Conservation (phyloP, 37 sponge, comb jelly and placozoan genomes). For the Axinella damicornis region DNA sequence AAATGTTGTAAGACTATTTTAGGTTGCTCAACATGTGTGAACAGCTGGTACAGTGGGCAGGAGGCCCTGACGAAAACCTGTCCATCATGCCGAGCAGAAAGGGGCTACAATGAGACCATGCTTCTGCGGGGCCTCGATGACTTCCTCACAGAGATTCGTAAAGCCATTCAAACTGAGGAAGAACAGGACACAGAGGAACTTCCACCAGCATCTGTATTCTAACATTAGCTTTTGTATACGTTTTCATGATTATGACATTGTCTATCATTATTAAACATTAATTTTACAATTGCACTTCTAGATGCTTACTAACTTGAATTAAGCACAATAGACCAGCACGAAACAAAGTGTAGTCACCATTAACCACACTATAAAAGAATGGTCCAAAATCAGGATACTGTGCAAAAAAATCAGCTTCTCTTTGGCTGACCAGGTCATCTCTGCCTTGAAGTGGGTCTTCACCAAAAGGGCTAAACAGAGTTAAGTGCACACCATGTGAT, state of each 20-base stretch:
- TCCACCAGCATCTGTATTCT: too few species aligned
- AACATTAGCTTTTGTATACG: too few species aligned
- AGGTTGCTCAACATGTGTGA: constrained; percentile 50
- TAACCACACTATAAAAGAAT: constrained; percentile 15
- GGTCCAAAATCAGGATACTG: constrained; percentile 23
- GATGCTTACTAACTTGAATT: constrained; percentile 16
- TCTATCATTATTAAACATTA: too few species aligned
- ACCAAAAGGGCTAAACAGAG: constrained; percentile 11
- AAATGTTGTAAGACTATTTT: constrained; percentile 59
- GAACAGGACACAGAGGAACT: background rate
- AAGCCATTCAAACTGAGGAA: constrained; percentile 3
- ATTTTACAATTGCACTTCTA: too few species aligned
- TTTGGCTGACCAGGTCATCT: background rate
- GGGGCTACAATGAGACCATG: constrained; percentile 48
- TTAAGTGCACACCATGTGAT: background rate
- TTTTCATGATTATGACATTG: too few species aligned
- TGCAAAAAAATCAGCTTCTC: background rate
- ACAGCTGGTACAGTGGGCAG: constrained; percentile 47
- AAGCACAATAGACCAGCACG: constrained; percentile 7
- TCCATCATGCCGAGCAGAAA: constrained; percentile 39
- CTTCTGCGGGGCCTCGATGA: constrained; percentile 27
- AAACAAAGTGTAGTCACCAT: constrained; percentile 9
- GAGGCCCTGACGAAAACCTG: constrained; percentile 51
- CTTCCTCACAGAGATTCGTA: background rate
- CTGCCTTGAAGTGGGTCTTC: constrained; percentile 3